Evolutionary conservation across 1,140 invertebrate species (phyloP), one percentile per base, ranked within the genome.

Genomic region (Eupeodes corollae): DNA sequence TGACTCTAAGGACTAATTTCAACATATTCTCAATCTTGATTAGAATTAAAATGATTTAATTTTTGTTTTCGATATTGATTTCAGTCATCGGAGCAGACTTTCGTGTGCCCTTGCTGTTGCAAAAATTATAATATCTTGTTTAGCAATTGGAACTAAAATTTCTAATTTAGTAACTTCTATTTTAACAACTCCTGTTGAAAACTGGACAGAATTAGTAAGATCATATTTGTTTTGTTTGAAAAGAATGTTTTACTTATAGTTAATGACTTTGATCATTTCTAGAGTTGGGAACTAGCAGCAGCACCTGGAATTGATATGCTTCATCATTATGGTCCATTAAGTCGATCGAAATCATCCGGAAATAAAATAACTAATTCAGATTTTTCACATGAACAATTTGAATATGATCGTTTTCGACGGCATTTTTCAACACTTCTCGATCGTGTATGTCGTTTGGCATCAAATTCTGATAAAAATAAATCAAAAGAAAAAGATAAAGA

Each of bases 221-320:
- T 13, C 8, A 34, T 37, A 10, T 14, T 30, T 35, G 26, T 19
- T 14, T 40, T n/a, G 33, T 34, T n/a, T 9, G 9, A n/a, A 34
- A 34, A 9, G 33, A 34, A 34, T 34, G 33, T 10, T 10, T 10
- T n/a, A 34, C 33, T 10, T n/a, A 34, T n/a, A 34, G n/a, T 15
- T 6, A 15, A 39, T 30, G 34, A 16, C 8, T 41, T 42, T 21
- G 34, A 5, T 3, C n/a, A 10, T 37, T 31, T 9, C 0, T 19
- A 68, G 65, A 63, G 59, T 43, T 68, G 65, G 65, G 64, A 68
- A 45, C 64, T 65, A 56, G 63, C 61, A 18, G 63, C 63, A 57
- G 57, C 57, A 10, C 60, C 61, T 9, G 61, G 62, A 38, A 63
- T 68, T 21, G 62, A 67, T 55, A 67, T 67, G 60, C 46, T 67